These are phyloP conservation scores for Lydus trimaculatus DNA, from an alignment of 2,888 invertebrate species.

Conservation along the genomic window DNA sequence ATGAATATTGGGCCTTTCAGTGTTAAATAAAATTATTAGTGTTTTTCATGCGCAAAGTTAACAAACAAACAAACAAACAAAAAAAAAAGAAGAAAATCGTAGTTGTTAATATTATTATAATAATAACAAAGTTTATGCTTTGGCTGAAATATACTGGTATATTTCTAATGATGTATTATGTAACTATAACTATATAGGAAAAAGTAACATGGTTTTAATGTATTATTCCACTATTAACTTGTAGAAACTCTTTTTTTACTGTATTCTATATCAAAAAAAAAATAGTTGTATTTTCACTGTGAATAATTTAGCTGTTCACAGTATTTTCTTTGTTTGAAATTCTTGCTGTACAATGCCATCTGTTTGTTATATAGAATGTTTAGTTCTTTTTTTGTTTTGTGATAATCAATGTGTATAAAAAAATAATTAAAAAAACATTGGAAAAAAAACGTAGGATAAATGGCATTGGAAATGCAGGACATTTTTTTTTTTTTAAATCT, in stretches of 20 bases:
- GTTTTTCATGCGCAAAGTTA: constrained; percentile 8
- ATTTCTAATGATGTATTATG: constrained; percentile 14
- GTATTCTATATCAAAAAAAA: constrained; percentile 24
- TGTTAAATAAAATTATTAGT: constrained; percentile 12
- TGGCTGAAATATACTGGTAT: constrained; percentile 22
- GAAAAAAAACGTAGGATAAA: constrained; percentile 11
- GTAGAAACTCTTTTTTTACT: constrained; percentile 26
- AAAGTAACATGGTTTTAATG: constrained; percentile 10
- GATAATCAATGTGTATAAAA: constrained; percentile 16
- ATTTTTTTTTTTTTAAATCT: constrained; percentile 16
- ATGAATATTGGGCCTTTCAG: constrained; percentile 16
- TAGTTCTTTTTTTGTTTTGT: constrained; percentile 21
- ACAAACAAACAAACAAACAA: too few relatives aligned
- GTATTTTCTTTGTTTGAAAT: constrained; percentile 15
- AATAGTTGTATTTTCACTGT: constrained; percentile 24
- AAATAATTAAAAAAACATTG: neutral
- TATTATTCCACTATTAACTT: constrained; percentile 16
- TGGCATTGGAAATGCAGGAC: constrained; percentile 23
- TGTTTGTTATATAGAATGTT: constrained; percentile 11
- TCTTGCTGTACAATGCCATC: constrained; percentile 27
- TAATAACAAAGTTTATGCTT: constrained; percentile 28
- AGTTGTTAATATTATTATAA: constrained; percentile 4
- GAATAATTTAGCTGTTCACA: constrained; percentile 14
- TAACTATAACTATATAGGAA: constrained; percentile 15
- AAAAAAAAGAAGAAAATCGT: constrained; percentile 17